These are phyloP conservation scores for Charadrius vociferus DNA, from an alignment of 2,113 vertebrate genomes.

Conservation along the genomic window DNA sequence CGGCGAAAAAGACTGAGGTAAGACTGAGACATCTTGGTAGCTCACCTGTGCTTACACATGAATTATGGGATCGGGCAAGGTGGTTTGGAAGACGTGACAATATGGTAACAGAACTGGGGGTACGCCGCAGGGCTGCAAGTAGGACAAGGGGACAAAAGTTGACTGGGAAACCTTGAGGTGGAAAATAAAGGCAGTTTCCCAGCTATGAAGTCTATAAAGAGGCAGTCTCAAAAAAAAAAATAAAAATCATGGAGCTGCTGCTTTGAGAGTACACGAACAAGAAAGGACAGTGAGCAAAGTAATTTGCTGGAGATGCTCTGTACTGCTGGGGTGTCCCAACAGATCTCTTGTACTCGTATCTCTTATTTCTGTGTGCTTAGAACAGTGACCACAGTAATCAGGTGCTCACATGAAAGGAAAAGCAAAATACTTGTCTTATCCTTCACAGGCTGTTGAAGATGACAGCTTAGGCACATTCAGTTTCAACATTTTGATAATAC, in stretches of 20 bases:
- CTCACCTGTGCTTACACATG: not conserved
- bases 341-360: not conserved
- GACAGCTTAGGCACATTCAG: not conserved
- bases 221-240: not conserved
- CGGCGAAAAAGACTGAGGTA: not conserved
- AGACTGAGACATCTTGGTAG: accelerated
- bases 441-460: not conserved
- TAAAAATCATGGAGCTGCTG: not conserved
- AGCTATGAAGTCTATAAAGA: not conserved
- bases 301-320: not conserved
- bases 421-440: not conserved
- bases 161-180: not conserved
- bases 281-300: not conserved
- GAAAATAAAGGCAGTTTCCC: not conserved
- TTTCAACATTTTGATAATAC: not conserved
- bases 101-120: not conserved
- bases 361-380: not conserved
- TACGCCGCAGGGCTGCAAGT: not conserved
- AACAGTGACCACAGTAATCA: not conserved
- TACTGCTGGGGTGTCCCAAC: not conserved
- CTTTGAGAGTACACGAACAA: not conserved
- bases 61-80: accelerated
- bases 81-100: not conserved
- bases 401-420: not conserved
- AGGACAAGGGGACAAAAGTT: not conserved